Evolutionary conservation across 2,797 vertebrate species (phyloP), one percentile per base, ranked within the genome.

Genomic region (Artibeus jamaicensis): DNA sequence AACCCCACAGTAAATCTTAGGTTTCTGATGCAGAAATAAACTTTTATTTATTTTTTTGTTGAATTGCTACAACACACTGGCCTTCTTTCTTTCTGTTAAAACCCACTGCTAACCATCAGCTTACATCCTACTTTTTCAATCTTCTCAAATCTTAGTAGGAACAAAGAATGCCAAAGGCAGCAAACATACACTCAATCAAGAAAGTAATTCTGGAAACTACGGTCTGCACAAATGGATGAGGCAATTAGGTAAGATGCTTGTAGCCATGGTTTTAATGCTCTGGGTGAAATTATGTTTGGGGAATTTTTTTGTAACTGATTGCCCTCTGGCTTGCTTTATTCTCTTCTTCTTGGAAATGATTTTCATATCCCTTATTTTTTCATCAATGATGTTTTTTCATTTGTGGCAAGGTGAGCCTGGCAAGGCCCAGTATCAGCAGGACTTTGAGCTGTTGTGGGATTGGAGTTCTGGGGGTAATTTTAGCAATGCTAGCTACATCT

Each of bases 191-290:
- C 83, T 92, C 62, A 90, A 29, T 53, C 32, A 71, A 79, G 37
- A 77, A 78, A 26, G 68, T 86, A 42, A 68, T 94, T 91, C 91
- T 89, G 77, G 76, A 89, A 94, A 81, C 53, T 29, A 62, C 15
- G 55, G 46, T 81, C 55, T 92, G 32, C 39, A 32, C n/a, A 83
- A 74, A 57, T 50, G 48, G 73, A 59, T 39, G 71, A 83, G 88
- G 53, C 88, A 83, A 82, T 94, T 79, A 83, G 70, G 77, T 79
- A 71, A 86, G n/a, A 53, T 29, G 65, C 46, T 44, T 39, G 18
- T 9, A 68, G 59, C 34, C 53, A 14, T 14, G 22, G 12, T 62
- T 93, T 89, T 34, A 44, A 84, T 32, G 32, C 50, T 92, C 5
- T 10, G 11, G 62, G 67, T 44, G 81, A 82, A 92, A 89, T 11